phyloP scores from a whole-genome alignment of 2,888 invertebrate species.

The Drosophila emarginata region DNA sequence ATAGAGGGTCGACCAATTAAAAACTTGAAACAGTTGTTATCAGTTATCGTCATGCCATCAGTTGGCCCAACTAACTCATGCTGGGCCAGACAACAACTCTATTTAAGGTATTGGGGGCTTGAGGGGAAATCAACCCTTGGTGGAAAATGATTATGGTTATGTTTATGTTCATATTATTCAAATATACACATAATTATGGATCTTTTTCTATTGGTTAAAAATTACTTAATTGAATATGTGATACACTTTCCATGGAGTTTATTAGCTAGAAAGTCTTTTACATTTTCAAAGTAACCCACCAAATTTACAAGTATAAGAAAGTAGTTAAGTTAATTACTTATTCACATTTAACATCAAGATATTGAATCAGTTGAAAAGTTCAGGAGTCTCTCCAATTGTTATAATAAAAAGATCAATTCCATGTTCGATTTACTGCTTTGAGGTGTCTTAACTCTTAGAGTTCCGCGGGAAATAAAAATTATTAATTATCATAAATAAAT shows the following conservation, averaged over 20 bases:
- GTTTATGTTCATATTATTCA: constrained; percentile 55
- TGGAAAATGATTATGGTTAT: constrained; percentile 38
- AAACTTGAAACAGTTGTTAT: constrained; percentile 44
- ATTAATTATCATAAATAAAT: too few relatives aligned
- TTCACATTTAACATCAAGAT: too few relatives aligned
- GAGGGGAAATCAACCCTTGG: constrained; percentile 40
- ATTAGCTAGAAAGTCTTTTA: background rate
- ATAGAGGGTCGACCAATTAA: constrained; percentile 47
- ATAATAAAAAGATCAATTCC: too few relatives aligned
- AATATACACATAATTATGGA: constrained; percentile 44
- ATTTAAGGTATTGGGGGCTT: constrained; percentile 34
- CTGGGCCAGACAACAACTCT: constrained; percentile 65
- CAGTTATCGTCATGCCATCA: constrained; percentile 61
- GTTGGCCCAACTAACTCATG: constrained; percentile 41
- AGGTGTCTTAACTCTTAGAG: too few relatives aligned
- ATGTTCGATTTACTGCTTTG: too few relatives aligned
- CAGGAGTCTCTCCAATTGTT: too few relatives aligned
- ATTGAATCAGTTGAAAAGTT: too few relatives aligned
- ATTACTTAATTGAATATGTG: constrained; percentile 51
- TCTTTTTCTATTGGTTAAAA: constrained; percentile 10
- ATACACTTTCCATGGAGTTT: background rate
- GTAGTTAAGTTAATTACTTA: too few relatives aligned
- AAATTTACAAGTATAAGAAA: too few relatives aligned
- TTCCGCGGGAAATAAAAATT: too few relatives aligned
- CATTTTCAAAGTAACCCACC: background rate